Percentiles rank a stretch among this genome's conserved stretches.
phyloP scores from a whole-genome alignment of 2,888 invertebrate species.

The Spilosoma lubricipeda region DNA sequence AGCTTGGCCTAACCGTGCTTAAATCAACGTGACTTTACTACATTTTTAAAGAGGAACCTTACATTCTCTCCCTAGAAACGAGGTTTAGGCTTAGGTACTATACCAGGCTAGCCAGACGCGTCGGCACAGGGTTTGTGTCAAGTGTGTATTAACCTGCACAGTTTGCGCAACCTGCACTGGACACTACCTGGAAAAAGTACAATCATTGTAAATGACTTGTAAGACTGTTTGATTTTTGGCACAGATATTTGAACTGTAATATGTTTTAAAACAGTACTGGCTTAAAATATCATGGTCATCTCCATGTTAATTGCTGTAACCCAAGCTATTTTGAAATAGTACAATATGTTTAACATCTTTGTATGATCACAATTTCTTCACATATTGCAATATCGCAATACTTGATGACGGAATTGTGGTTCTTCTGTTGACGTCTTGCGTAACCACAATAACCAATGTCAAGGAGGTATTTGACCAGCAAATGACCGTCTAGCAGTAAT shows the following conservation, averaged over 20 bases:
- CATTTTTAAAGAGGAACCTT: too few species aligned
- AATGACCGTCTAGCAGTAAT: constrained; percentile 2
- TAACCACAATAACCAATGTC: constrained; percentile 20
- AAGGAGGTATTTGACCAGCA: constrained; percentile 9
- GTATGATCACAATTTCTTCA: neutral
- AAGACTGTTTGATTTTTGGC: neutral
- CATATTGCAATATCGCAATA: constrained; percentile 1
- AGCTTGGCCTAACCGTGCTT: too few species aligned
- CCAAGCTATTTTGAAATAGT: neutral
- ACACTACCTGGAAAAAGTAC: too few species aligned
- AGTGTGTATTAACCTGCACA: too few species aligned
- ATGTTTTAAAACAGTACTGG: neutral
- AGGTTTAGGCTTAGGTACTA: too few species aligned
- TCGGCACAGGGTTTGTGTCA: too few species aligned
- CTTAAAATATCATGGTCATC: neutral
- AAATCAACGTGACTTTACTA: too few species aligned
- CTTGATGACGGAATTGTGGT: constrained; percentile 24
- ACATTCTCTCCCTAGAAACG: too few species aligned
- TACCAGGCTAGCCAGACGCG: too few species aligned
- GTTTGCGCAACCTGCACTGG: too few species aligned
- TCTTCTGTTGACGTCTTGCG: constrained; percentile 26
- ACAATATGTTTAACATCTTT: neutral
- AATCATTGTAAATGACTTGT: neutral
- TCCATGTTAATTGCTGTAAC: neutral
- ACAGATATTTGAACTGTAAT: neutral